Conservation (phyloP, 2,113 vertebrate species). For the Sinocyclocheilus rhinocerous region DNA sequence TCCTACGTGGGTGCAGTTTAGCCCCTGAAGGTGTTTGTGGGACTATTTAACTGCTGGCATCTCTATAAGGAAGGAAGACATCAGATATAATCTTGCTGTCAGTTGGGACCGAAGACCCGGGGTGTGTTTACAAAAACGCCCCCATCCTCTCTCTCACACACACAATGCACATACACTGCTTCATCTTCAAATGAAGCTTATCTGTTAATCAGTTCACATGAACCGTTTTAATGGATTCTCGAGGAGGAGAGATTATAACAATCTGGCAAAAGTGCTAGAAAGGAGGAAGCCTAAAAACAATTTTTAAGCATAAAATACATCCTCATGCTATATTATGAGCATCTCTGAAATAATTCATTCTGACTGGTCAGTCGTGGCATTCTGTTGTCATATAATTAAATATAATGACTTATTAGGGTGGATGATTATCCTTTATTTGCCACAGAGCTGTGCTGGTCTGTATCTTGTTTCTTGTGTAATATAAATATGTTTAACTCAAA, state of each 20-base stretch:
- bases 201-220: not conserved
- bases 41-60: not conserved
- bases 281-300: not conserved
- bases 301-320: not conserved
- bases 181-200: not conserved
- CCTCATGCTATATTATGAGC: not conserved
- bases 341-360: not conserved
- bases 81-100: conserved; percentile 17
- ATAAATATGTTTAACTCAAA: not conserved
- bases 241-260: not conserved
- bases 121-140: conserved; percentile 60
- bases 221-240: not conserved
- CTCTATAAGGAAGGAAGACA: not conserved
- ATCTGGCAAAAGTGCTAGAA: not conserved
- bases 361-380: not conserved
- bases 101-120: not conserved
- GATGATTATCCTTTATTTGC: not conserved
- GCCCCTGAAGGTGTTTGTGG: not conserved
- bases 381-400: not conserved
- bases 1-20: not conserved
- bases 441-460: not conserved
- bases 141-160: conserved; percentile 6
- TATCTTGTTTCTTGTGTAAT: not conserved
- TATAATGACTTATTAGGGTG: not conserved
- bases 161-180: not conserved